Evolutionary conservation across 2,797 vertebrate genomes (phyloP).

Genomic region (Esox lucius): DNA sequence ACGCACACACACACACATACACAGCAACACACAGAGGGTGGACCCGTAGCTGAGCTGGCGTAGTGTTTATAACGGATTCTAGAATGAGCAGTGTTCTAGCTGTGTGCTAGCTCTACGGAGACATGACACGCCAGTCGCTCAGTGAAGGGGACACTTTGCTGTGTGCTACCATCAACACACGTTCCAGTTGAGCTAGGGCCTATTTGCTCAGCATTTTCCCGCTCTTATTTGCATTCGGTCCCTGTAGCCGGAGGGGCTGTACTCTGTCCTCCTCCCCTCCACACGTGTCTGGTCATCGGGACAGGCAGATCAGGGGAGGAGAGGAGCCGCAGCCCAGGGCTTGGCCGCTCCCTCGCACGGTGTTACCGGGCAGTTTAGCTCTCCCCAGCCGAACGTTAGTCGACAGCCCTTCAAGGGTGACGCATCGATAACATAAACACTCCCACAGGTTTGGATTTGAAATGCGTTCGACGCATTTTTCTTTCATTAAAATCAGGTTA

Average conservation of each 20-base stretch:
- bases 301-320: not conserved
- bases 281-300: not conserved
- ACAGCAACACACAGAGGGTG: too few species aligned
- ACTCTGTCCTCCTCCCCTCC: not conserved
- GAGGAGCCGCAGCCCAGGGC: not conserved
- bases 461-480: too few species aligned
- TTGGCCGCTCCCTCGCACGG: not conserved
- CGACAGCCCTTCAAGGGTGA: not conserved
- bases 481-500: too few species aligned
- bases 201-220: not conserved
- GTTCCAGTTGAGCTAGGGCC: not conserved
- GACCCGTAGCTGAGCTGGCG: not conserved
- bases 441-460: too few species aligned
- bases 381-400: not conserved
- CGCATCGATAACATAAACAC: not conserved
- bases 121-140: not conserved
- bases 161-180: not conserved
- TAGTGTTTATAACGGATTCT: not conserved
- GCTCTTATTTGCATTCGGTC: not conserved
- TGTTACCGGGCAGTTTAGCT: not conserved
- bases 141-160: not conserved
- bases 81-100: not conserved
- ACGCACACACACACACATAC: not conserved
- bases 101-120: not conserved
- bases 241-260: not conserved